Evolutionary conservation across 2,797 vertebrate genomes (phyloP).

Genomic region (Columba guinea): DNA sequence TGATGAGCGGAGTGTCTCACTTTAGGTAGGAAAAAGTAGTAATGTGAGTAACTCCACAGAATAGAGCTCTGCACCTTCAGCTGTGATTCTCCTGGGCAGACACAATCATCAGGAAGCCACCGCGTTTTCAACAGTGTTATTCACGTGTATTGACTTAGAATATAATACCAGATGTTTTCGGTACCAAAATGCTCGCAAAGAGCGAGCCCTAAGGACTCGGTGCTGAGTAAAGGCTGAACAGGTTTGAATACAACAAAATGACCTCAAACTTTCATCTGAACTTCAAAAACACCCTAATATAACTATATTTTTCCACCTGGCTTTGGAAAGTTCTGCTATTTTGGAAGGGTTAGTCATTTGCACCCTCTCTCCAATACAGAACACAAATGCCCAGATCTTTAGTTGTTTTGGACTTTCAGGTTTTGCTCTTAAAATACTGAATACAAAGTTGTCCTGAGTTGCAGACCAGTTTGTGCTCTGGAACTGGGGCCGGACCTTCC

Average conservation of each 20-base stretch:
- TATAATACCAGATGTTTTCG: background rate
- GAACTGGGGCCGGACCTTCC: background rate
- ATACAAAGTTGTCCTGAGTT: background rate
- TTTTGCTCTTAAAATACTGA: background rate
- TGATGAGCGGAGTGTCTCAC: background rate
- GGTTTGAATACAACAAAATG: background rate
- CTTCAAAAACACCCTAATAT: fast-evolving
- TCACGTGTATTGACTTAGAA: background rate
- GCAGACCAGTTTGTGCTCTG: background rate
- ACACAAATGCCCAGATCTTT: fast-evolving
- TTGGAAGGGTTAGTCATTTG: background rate
- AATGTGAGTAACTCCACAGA: background rate
- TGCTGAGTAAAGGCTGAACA: background rate
- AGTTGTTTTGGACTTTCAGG: background rate
- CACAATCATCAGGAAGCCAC: background rate
- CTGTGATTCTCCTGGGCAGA: background rate
- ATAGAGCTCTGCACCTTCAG: background rate
- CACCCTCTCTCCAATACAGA: fast-evolving
- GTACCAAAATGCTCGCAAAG: background rate
- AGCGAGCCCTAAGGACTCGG: background rate
- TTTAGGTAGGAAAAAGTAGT: background rate
- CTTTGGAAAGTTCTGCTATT: background rate
- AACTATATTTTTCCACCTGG: fast-evolving
- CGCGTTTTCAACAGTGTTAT: background rate
- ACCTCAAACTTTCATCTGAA: background rate